Evolutionary conservation across 2,888 invertebrate genomes (phyloP), one percentile per base, ranked within the genome.

Genomic region (Caenorhabditis sinica): DNA sequence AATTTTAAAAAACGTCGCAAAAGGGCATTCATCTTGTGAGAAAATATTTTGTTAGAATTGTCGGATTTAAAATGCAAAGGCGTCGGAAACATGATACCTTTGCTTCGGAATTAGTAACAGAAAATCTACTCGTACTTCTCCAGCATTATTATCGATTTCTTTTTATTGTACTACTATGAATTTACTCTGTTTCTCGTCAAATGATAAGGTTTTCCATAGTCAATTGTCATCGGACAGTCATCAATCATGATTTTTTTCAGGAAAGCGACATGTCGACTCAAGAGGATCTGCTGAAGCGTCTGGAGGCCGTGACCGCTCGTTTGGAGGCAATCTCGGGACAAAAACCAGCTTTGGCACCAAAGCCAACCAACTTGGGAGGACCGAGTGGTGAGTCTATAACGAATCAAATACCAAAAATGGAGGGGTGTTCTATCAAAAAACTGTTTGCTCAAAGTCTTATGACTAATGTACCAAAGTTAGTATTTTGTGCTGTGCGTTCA

Each of bases 271-370:
- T 81, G 84, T 66, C 84, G 20, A 71, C 66, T 9, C 80, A 76
- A 65, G 82, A 85, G 60, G 85, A 82, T 23, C 49, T 79, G 6
- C 51, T 85, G 33, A 77, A 82, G 53, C 85, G 87, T 60, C 71
- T 88, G 53, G 86, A 87, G 53, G 72, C 68, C 11, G 86, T 83
- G 30, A 88, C 89, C n/a, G 76, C 79, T 33, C 86, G 90, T 23
- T 80, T 92, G 36, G 91, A 91, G 69, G 86, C 90, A 1, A 73
- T 91, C 23, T 71, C 86, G 20, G 81, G 86, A 23, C 88, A 88
- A 65, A 91, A 91, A 74, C 91, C 91, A 15, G 86, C 88, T 17
- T 68, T 91, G 17, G 90, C 91, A 0, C 91, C 92, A 30, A 91
- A 92, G 60, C 91, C 91, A 58, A 83, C 83, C 28, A 75, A 84